Evolutionary conservation across 2,113 vertebrate genomes (phyloP).

Genomic region (Paratilapia polleni): DNA sequence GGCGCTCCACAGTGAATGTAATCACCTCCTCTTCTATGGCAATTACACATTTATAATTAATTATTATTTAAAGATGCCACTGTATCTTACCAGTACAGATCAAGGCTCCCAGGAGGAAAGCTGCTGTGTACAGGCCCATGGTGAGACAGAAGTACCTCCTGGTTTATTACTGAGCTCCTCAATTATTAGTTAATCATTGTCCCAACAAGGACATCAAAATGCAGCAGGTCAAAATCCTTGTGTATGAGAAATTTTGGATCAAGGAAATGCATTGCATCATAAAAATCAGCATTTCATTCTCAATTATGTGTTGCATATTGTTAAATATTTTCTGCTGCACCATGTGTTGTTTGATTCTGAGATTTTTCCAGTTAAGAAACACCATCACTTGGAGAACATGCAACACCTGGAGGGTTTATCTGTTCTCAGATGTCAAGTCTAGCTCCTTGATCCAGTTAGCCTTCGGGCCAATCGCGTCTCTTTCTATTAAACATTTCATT

Average conservation of each 20-base stretch:
- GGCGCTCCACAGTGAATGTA: neutral
- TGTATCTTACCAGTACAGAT: constrained; percentile 70
- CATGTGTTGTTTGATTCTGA: neutral
- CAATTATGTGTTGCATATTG: neutral
- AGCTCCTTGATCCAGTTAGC: neutral
- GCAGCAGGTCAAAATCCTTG: constrained; percentile 65
- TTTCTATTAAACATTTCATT: neutral
- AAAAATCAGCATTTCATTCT: neutral
- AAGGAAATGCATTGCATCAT: neutral
- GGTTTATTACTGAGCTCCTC: constrained; percentile 37
- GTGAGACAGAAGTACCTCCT: constrained; percentile 22
- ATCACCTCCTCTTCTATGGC: neutral
- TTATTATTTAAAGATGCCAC: neutral
- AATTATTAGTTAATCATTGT: constrained; percentile 79
- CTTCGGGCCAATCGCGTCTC: neutral
- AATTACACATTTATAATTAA: neutral
- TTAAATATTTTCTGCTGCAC: neutral
- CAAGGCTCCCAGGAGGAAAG: constrained; percentile 66
- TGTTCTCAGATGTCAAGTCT: neutral
- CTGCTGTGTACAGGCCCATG: constrained; percentile 72
- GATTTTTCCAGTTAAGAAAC: neutral
- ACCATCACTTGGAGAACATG: neutral
- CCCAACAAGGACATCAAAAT: constrained; percentile 67
- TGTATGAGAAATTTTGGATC: constrained; percentile 40
- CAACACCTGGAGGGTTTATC: neutral